A percentile compares a stretch with the other conserved stretches of the same genome.
These are phyloP conservation scores for Drosophila kuntzei DNA, from an alignment of 2,888 invertebrate genomes.

Conservation along the genomic window DNA sequence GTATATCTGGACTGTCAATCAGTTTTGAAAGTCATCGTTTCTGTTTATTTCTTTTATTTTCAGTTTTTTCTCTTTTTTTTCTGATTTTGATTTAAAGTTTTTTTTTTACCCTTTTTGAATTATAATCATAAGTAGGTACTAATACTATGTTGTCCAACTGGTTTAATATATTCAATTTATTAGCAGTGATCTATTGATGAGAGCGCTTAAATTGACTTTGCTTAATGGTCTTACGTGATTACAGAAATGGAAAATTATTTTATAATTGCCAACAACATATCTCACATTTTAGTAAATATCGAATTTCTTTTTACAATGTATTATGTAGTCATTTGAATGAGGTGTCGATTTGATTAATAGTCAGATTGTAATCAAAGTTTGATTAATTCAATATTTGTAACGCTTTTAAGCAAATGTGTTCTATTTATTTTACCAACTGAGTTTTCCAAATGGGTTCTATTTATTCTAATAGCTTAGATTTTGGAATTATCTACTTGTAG, in stretches of 20 bases:
- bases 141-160: constrained; percentile 32
- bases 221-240: constrained; percentile 30
- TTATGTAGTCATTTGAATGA: not conserved
- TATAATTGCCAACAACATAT: constrained; percentile 13
- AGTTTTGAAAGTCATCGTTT: constrained; percentile 78
- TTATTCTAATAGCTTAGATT: too few species aligned
- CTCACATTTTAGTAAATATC: constrained; percentile 2
- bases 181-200: constrained; percentile 59
- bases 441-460: too few species aligned
- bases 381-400: not conserved
- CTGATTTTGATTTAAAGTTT: constrained; percentile 28
- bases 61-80: constrained; percentile 22
- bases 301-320: constrained; percentile 2
- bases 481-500: not conserved
- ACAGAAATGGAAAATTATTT: constrained; percentile 41
- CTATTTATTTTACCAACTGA: not conserved
- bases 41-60: constrained; percentile 21
- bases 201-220: constrained; percentile 39
- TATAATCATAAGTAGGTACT: constrained; percentile 20
- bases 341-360: constrained; percentile 34
- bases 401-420: not conserved
- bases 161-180: constrained; percentile 56
- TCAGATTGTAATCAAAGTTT: not conserved
- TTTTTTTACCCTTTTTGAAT: constrained; percentile 31
- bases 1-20: constrained; percentile 83